These are phyloP conservation scores for Saccopteryx bilineata DNA, from an alignment of 2,113 vertebrate genomes.

Conservation along the genomic window DNA sequence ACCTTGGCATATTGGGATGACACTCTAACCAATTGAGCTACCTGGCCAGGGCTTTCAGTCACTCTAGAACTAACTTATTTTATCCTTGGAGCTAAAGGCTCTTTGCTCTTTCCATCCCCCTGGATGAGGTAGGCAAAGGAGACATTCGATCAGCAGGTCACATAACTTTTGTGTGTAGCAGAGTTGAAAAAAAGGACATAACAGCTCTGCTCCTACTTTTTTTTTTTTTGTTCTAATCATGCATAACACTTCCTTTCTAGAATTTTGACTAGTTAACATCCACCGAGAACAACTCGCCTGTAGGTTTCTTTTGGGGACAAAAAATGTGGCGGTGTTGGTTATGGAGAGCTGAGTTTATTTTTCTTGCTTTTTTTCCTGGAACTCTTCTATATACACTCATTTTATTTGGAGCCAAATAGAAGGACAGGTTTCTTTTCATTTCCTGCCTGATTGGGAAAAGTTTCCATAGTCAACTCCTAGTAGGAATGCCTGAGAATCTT, in stretches of 20 bases:
- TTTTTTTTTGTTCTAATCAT: conserved; percentile 7
- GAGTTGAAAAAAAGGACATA: neutral
- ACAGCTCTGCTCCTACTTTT: neutral
- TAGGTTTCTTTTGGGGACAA: conserved; percentile 41
- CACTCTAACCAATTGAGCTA: too few species aligned
- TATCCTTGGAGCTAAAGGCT: neutral
- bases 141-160: neutral
- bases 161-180: neutral
- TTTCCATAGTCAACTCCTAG: neutral
- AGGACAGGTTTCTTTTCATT: conserved; percentile 59
- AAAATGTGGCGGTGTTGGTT: conserved; percentile 12
- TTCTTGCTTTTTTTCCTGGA: neutral
- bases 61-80: neutral
- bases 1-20: too few species aligned
- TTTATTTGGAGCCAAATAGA: conserved; percentile 60
- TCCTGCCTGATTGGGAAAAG: neutral
- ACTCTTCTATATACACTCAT: conserved; percentile 15
- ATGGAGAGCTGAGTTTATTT: conserved; percentile 56
- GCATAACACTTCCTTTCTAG: neutral
- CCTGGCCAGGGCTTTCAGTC: too few species aligned
- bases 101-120: neutral
- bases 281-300: conserved; percentile 55
- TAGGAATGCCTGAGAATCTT: neutral
- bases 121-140: neutral
- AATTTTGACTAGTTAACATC: conserved; percentile 48